phyloP scores from a whole-genome alignment of 2,113 vertebrate species.

The Epinephelus cyanopodus region DNA sequence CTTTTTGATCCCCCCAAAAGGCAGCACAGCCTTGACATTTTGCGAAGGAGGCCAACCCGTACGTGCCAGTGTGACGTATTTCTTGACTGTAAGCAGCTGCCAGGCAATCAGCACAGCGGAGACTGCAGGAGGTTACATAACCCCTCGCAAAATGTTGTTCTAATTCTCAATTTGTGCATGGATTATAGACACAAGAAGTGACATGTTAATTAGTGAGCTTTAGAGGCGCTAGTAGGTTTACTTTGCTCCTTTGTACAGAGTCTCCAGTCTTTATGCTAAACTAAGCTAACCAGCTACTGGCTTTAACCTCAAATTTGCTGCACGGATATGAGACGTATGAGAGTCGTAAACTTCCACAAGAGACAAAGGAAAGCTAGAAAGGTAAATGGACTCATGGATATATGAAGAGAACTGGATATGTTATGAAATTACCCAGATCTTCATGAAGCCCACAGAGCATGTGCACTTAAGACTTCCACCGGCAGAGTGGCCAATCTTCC shows the following conservation, averaged over 20 bases:
- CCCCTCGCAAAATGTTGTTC: too few relatives aligned
- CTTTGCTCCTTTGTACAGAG: neutral
- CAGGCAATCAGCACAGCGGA: too few relatives aligned
- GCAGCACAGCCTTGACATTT: too few relatives aligned
- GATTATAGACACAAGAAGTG: neutral
- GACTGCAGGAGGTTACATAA: neutral
- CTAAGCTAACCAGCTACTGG: neutral
- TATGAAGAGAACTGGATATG: too few relatives aligned
- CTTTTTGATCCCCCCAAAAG: too few relatives aligned
- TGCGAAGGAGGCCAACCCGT: too few relatives aligned
- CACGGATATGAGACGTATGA: neutral
- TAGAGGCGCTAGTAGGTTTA: neutral
- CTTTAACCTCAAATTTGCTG: neutral
- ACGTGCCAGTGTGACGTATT: too few relatives aligned
- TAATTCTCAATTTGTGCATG: too few relatives aligned
- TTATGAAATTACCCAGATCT: too few relatives aligned
- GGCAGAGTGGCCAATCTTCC: too few relatives aligned
- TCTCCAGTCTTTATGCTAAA: slow-evolving; percentile 2
- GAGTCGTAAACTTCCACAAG: neutral
- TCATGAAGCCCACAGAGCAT: too few relatives aligned
- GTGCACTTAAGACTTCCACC: too few relatives aligned
- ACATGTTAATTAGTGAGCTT: neutral
- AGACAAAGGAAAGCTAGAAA: neutral
- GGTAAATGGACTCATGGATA: neutral
- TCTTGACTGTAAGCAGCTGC: neutral